Base-by-base conservation (phyloP, 2,888 invertebrate genomes). In the Eremobia ochroleuca region DNA sequence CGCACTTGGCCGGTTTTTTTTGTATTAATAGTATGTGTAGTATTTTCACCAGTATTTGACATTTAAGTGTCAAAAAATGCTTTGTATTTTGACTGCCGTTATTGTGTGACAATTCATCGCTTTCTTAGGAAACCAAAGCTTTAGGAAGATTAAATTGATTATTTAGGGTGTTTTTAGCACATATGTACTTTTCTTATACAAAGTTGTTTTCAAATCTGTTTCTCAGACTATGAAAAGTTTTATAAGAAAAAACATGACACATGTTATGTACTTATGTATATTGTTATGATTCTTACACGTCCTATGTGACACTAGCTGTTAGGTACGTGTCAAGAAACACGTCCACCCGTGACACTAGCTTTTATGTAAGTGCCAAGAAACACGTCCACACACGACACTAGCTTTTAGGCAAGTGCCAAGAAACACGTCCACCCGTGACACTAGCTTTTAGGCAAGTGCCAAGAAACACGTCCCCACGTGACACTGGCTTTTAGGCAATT, bases 371-470 rank as follows among this genome's bases (percentile, higher is more conserved):
- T 82, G 78, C 34, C 65, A 34, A n/a, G 40, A 34, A 21, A 65
- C 82, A 82, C 78, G 78, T 82, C 18, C 82, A 28, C 81, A 40
- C 25, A 15, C 28, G n/a, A n/a, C n/a, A n/a, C n/a, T n/a, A n/a
- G n/a, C n/a, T 52, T 52, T 15, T 4, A 46, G 15, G 3, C 46
- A 59, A 65, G 77, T 82, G 78, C 34, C 65, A 34, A n/a, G 40
- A 34, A 21, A 65, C 82, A 82, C 78, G 78, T 82, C 18, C 82
- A 28, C 81, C n/a, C n/a, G n/a, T n/a, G n/a, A n/a, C n/a, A n/a
- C n/a, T n/a, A n/a, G n/a, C n/a, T 52, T 52, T 15, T 4, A 46
- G 15, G 3, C 46, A 59, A 65, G 77, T 82, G 78, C 34, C 65
- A 34, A n/a, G 40, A 34, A 21, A 65, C 82, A 82, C 78, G 78